Percentiles rank a stretch among this genome's conserved stretches.
Conservation (phyloP, 2,888 invertebrate species). For the Smittia aterrima region DNA sequence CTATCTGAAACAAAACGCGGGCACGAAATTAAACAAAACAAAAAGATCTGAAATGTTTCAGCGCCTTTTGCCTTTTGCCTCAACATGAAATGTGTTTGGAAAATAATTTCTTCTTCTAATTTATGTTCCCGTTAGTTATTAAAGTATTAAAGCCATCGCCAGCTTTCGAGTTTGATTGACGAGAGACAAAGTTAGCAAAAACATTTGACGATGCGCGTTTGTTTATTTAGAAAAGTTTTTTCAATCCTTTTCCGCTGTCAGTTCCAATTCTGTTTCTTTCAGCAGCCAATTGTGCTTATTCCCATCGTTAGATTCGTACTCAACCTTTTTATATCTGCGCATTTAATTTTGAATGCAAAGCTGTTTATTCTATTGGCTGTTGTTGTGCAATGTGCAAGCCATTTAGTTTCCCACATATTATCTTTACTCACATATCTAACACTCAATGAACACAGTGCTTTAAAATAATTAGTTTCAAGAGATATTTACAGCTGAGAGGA, state of each 20-base stretch:
- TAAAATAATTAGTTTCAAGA: slow-evolving; percentile 28
- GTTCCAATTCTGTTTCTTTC: neutral
- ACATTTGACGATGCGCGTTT: neutral
- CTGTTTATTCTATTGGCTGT: neutral
- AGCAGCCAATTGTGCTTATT: slow-evolving; percentile 19
- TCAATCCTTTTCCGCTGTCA: neutral
- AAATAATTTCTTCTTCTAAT: neutral
- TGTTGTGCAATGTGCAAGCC: slow-evolving; percentile 19
- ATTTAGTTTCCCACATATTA: slow-evolving; percentile 24
- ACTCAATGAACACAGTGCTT: slow-evolving; percentile 20
- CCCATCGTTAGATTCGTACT: neutral
- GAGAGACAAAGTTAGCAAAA: neutral
- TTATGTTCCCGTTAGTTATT: slow-evolving; percentile 18
- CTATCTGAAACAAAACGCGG: slow-evolving; percentile 13
- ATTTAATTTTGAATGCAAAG: neutral
- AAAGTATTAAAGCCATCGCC: neutral
- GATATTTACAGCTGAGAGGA: slow-evolving; percentile 18
- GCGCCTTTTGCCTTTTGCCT: neutral
- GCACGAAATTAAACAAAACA: slow-evolving; percentile 25
- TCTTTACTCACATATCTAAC: slow-evolving; percentile 10
- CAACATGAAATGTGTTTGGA: neutral
- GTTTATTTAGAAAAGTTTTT: neutral
- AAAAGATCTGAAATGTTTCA: slow-evolving; percentile 1
- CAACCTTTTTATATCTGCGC: slow-evolving; percentile 1
- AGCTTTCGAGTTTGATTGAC: neutral